Base-by-base conservation (phyloP, 2,888 invertebrate genomes). In the Andricus curvator region DNA sequence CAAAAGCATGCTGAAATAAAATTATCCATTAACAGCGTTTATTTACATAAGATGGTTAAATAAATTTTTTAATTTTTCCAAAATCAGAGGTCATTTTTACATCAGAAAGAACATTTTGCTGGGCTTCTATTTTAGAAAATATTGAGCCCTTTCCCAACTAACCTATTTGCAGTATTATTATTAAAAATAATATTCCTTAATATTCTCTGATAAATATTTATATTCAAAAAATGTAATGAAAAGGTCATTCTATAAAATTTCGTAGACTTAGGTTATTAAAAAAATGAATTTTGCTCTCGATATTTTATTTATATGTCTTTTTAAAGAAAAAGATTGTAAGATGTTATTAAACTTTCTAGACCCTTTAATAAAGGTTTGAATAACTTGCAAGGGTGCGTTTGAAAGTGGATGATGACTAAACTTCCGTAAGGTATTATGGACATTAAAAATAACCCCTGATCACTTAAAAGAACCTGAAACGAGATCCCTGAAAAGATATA, bases 361-460 rank as follows among this genome's bases (percentile, higher is more conserved):
- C 51, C 51, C 8, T 51, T 51, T 8, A 20, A 51, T 51, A n/a
- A 51, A n/a, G 20, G 51, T 20, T 51, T 51, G 51, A 51, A n/a
- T 51, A 51, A 20, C 8, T 51, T 51, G n/a, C 2, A 51, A 51
- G n/a, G n/a, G 51, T n/a, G 51, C n/a, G 51, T n/a, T 51, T 20
- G 2, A 8, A 51, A 51, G 51, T 51, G 51, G 20, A 20, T 3
- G 51, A 8, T n/a, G 51, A n/a, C 51, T 51, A 51, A 51, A 51
- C 51, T 51, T 51, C 51, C 51, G n/a, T 51, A 51, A n/a, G 51
- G 20, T 51, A 51, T 51, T 51, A 9, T 51, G 9, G 51, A 51
- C 51, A 51, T 51, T n/a, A 65, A 64, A 65, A 29, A 20, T 65
- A 65, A 33, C 33, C 65, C 65, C 20, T 33, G 65, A 17, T 65